A percentile compares a stretch with the other conserved stretches of the same genome.
These are phyloP conservation scores for Cottoperca gobio DNA, from an alignment of 2,797 vertebrate species.

Conservation along the genomic window DNA sequence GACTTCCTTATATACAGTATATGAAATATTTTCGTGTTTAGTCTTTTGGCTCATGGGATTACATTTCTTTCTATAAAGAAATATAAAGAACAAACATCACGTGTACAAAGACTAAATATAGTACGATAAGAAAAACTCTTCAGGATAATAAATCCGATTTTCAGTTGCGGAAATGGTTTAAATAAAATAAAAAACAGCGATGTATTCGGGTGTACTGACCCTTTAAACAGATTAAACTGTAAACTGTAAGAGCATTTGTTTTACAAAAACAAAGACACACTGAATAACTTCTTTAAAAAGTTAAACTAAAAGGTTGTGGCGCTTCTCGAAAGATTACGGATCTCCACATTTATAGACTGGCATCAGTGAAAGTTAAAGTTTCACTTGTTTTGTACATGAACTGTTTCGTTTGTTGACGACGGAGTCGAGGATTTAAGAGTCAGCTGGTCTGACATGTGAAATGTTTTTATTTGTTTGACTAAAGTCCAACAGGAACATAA, in stretches of 20 bases:
- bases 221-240: constrained; percentile 16
- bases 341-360: constrained; percentile 1
- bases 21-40: too few species aligned
- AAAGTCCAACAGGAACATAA: constrained; percentile 49
- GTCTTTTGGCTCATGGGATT: too few species aligned
- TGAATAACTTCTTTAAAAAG: neutral
- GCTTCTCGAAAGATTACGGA: neutral
- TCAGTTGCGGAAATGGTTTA: too few species aligned
- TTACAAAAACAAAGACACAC: neutral
- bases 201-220: constrained; percentile 10
- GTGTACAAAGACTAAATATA: too few species aligned
- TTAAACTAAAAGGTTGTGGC: neutral
- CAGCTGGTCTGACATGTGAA: constrained; percentile 80
- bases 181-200: neutral
- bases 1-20: too few species aligned
- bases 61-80: too few species aligned
- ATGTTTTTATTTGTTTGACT: constrained; percentile 40
- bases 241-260: neutral
- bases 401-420: constrained; percentile 23
- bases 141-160: too few species aligned
- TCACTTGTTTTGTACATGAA: neutral
- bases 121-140: too few species aligned
- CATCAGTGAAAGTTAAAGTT: neutral
- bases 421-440: constrained; percentile 52
- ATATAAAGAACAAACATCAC: too few species aligned